Evolutionary conservation across 2,797 vertebrate species (phyloP).

Genomic region (Calcarius lapponicus): DNA sequence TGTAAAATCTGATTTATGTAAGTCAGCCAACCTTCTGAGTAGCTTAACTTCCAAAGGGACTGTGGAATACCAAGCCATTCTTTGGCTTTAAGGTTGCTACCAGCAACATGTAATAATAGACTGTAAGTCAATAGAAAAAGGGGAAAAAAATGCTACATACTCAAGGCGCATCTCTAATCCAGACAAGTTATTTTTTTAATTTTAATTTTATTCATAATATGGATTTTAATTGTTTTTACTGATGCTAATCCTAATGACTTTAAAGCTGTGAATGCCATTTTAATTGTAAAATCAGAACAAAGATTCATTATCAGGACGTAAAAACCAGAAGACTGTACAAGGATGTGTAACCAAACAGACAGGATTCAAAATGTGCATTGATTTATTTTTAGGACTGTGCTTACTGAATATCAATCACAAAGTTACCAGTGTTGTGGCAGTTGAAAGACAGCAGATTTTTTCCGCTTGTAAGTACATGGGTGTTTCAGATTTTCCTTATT

Average conservation of each 20-base stretch:
- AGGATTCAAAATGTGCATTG: conserved; percentile 7
- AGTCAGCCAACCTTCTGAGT: background rate
- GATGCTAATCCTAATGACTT: background rate
- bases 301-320: background rate
- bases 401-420: conserved; percentile 25
- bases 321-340: background rate
- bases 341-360: background rate
- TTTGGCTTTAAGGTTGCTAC: conserved; percentile 51
- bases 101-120: conserved; percentile 51
- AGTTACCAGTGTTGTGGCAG: background rate
- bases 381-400: conserved; percentile 31
- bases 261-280: background rate
- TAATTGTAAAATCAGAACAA: background rate
- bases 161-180: background rate
- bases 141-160: background rate
- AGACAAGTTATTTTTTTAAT: background rate
- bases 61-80: conserved; percentile 25
- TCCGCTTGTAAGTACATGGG: background rate
- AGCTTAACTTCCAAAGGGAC: conserved; percentile 23
- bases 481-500: background rate
- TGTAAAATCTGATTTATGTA: conserved; percentile 45
- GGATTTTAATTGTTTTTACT: background rate
- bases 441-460: background rate
- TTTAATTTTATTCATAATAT: background rate
- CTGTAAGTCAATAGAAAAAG: conserved; percentile 8